These are phyloP conservation scores for Peromyscus leucopus DNA, from an alignment of 2,113 vertebrate species.

Conservation along the genomic window DNA sequence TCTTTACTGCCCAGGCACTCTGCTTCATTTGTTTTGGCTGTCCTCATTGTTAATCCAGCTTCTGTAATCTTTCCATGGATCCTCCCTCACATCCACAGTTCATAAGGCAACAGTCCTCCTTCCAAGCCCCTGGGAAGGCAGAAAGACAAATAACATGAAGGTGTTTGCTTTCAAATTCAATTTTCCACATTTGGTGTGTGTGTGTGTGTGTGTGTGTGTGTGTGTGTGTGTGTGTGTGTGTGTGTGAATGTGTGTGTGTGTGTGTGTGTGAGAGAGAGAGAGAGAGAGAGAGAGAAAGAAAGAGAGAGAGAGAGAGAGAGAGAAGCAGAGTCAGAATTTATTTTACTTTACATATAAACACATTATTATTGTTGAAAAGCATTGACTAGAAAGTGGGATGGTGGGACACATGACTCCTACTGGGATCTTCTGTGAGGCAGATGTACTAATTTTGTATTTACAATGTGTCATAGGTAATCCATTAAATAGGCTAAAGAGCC, in stretches of 20 bases:
- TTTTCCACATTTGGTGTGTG: background rate
- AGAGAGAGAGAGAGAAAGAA: background rate
- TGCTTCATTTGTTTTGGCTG: background rate
- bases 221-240: background rate
- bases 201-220: background rate
- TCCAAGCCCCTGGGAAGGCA: background rate
- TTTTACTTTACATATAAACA: conserved; percentile 35
- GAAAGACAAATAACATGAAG: background rate
- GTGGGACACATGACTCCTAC: background rate
- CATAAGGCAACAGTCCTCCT: background rate
- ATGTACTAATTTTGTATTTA: background rate
- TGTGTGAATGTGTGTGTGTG: background rate
- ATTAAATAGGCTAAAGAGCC: background rate
- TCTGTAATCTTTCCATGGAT: background rate
- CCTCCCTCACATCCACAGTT: background rate
- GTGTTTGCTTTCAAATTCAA: conserved; percentile 40
- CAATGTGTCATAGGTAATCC: background rate
- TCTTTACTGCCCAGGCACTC: background rate
- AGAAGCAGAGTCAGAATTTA: background rate
- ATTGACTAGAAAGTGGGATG: background rate
- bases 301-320: background rate
- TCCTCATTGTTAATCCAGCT: background rate
- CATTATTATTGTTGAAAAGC: background rate
- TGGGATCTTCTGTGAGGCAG: background rate
- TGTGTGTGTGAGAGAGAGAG: background rate